These are phyloP conservation scores for Drosophila infuscata DNA, from an alignment of 2,888 invertebrate genomes.

Conservation along the genomic window DNA sequence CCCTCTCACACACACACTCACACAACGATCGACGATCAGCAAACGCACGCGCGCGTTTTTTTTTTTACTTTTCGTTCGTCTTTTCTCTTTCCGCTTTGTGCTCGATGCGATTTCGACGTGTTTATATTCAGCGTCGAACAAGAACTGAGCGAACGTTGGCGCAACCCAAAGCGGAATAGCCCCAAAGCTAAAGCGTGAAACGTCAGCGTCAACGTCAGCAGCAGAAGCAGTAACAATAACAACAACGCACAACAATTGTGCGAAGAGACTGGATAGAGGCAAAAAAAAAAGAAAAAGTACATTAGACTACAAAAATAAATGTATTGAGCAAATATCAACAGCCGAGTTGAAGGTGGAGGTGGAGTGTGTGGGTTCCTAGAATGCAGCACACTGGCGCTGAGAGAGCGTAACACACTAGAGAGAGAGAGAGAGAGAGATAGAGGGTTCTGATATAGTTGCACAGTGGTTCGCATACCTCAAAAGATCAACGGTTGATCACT, in stretches of 20 bases:
- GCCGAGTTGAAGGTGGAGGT: neutral
- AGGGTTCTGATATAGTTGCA: constrained; percentile 22
- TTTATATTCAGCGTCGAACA: constrained; percentile 80
- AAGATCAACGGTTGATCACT: constrained; percentile 4
- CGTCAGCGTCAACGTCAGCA: constrained; percentile 54
- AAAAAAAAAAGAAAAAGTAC: constrained; percentile 33
- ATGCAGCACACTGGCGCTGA: constrained; percentile 25
- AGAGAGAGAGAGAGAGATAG: constrained; percentile 18
- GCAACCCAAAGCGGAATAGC: constrained; percentile 53
- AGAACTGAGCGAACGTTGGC: constrained; percentile 77
- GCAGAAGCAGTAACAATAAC: constrained; percentile 43
- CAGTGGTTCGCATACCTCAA: constrained; percentile 35
- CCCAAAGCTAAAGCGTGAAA: constrained; percentile 38
- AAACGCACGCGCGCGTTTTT: constrained; percentile 69
- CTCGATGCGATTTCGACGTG: constrained; percentile 69
- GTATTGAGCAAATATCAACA: constrained; percentile 75
- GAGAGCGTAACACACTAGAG: constrained; percentile 10
- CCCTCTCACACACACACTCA: constrained; percentile 1
- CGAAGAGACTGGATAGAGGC: constrained; percentile 31
- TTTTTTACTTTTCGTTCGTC: constrained; percentile 20
- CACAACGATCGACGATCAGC: constrained; percentile 25
- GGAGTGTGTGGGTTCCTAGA: constrained; percentile 21
- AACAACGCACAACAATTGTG: constrained; percentile 71
- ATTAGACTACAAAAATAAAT: constrained; percentile 68
- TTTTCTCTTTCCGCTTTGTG: constrained; percentile 32